phyloP scores from a whole-genome alignment of 2,113 vertebrate species.

The Phoenicopterus ruber region DNA sequence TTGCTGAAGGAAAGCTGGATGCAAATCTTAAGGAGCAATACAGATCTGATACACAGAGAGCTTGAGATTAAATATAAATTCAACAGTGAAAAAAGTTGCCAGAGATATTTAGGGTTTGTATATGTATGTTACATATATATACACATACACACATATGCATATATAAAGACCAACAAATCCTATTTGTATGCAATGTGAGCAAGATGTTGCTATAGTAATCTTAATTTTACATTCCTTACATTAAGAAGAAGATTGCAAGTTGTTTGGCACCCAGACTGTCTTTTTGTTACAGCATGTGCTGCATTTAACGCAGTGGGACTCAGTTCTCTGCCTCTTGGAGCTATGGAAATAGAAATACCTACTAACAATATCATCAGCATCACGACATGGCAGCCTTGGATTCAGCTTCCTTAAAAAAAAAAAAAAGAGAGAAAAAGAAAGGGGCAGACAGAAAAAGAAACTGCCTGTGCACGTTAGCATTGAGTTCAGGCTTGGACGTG shows the following conservation, averaged over 20 bases:
- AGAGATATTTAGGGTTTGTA: constrained; percentile 15
- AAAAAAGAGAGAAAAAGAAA: background rate
- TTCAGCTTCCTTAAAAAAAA: background rate
- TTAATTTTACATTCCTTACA: constrained; percentile 41
- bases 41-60: background rate
- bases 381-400: background rate
- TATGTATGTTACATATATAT: background rate
- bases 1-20: background rate
- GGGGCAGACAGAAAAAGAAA: background rate
- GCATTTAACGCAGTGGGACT: constrained; percentile 10
- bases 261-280: constrained; percentile 14
- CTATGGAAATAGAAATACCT: constrained; percentile 26
- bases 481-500: background rate
- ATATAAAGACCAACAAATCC: constrained; percentile 6
- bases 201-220: constrained; percentile 54
- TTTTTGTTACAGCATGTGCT: constrained; percentile 10
- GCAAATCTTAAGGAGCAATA: background rate
- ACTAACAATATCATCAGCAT: background rate
- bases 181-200: background rate
- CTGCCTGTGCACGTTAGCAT: background rate
- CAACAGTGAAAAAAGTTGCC: background rate
- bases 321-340: background rate
- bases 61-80: constrained; percentile 11
- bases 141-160: background rate
- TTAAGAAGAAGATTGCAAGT: constrained; percentile 5